These are phyloP conservation scores for human DNA, from an alignment of 2,113 vertebrate species.

Conservation along the genomic window DNA sequence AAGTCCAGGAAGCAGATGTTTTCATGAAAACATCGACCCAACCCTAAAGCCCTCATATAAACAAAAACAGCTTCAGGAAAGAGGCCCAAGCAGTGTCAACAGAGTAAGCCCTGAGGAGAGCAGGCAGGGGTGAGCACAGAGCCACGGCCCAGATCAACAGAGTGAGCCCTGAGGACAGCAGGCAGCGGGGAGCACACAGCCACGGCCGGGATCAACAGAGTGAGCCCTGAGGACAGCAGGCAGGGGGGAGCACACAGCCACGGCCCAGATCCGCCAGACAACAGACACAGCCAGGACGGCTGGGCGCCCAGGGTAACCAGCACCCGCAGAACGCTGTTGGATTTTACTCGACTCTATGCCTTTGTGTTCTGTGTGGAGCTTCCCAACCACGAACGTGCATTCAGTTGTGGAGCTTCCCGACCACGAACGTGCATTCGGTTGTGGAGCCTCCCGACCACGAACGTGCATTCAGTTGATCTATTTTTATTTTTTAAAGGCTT, in stretches of 20 bases:
- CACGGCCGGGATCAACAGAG: too few species aligned
- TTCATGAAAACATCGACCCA: not conserved
- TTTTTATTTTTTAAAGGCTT: not conserved
- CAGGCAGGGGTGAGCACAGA: rapidly evolving
- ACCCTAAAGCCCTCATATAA: not conserved
- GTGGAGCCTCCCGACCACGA: rapidly evolving
- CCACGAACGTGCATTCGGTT: rapidly evolving
- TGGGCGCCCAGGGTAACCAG: rapidly evolving
- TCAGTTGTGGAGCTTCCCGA: not conserved
- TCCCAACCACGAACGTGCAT: rapidly evolving
- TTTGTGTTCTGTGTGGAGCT: rapidly evolving
- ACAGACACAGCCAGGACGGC: not conserved
- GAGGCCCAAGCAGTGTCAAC: not conserved
- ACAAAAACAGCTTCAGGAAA: not conserved
- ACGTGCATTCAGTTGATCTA: rapidly evolving
- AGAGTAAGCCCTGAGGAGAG: not conserved
- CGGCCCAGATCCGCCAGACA: rapidly evolving
- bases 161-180: too few species aligned
- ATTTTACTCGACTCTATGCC: rapidly evolving
- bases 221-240: too few species aligned
- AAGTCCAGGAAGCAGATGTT: not conserved
- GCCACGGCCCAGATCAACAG: not conserved
- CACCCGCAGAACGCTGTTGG: rapidly evolving
- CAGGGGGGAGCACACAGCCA: too few species aligned
- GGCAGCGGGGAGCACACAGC: too few species aligned